Evolutionary conservation across 2,797 vertebrate species (phyloP).

Genomic region (Emys orbicularis): DNA sequence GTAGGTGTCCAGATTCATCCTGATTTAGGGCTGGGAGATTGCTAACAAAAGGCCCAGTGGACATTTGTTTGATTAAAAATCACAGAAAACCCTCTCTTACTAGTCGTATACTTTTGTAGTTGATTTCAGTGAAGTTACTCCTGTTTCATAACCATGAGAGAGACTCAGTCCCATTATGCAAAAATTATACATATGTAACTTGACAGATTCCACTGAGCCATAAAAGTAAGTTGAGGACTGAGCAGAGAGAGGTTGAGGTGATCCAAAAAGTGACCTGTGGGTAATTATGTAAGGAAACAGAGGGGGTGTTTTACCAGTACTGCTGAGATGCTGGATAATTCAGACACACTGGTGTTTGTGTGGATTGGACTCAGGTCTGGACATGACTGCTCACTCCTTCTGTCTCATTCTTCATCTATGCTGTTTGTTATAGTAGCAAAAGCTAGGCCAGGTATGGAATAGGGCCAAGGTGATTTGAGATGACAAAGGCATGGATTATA

Average conservation of each 20-base stretch:
- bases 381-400: too few species aligned
- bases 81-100: background rate
- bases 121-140: background rate
- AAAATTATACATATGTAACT: background rate
- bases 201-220: background rate
- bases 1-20: background rate
- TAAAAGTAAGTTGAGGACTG: background rate
- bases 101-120: background rate
- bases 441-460: background rate
- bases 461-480: background rate
- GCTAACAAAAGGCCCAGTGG: background rate
- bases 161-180: background rate
- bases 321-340: background rate
- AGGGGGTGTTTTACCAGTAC: background rate
- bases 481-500: background rate
- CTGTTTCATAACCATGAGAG: background rate
- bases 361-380: background rate
- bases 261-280: background rate
- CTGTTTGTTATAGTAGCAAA: background rate
- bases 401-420: background rate
- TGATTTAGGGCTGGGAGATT: background rate
- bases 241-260: background rate
- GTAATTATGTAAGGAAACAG: background rate
- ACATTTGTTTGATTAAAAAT: background rate
- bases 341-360: background rate